Conservation (phyloP, 2,113 vertebrate genomes). For the Azemiops feae region DNA sequence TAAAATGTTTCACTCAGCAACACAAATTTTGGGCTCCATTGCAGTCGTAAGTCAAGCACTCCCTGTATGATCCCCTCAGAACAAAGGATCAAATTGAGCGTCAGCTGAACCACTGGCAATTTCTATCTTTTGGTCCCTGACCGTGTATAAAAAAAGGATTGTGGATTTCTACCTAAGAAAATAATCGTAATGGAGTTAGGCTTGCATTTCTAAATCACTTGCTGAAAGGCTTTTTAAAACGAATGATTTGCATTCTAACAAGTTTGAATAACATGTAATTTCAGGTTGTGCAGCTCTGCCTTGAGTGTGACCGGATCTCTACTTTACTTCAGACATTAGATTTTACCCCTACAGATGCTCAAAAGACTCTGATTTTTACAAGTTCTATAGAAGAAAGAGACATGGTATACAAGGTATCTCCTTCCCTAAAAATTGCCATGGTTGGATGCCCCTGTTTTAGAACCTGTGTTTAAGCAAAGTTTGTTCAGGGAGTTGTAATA, state of each 20-base stretch:
- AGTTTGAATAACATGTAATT: not conserved
- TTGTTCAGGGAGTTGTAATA: not conserved
- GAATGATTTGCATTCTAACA: not conserved
- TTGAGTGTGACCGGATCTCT: conserved; percentile 73
- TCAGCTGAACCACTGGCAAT: too few relatives aligned
- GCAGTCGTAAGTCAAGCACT: not conserved
- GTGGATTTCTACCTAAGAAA: not conserved
- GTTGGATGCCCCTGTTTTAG: not conserved
- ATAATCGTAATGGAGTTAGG: too few relatives aligned
- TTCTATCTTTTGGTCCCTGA: not conserved
- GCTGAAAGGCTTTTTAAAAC: not conserved
- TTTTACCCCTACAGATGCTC: conserved; percentile 64
- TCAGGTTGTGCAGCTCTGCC: conserved; percentile 78
- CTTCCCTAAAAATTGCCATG: not conserved
- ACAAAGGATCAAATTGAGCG: not conserved
- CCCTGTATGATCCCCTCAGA: not conserved
- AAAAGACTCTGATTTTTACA: conserved; percentile 87
- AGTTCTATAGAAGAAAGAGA: conserved; percentile 78
- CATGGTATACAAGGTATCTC: conserved; percentile 77
- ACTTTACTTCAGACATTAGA: conserved; percentile 77
- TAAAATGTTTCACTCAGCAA: not conserved
- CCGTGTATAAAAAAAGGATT: not conserved
- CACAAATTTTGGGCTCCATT: not conserved
- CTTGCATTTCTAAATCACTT: not conserved
- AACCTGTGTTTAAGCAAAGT: not conserved